A percentile compares a stretch with the other conserved stretches of the same genome.
These are phyloP conservation scores for Xylota sylvarum DNA, from an alignment of 2,888 invertebrate species.

Conservation along the genomic window DNA sequence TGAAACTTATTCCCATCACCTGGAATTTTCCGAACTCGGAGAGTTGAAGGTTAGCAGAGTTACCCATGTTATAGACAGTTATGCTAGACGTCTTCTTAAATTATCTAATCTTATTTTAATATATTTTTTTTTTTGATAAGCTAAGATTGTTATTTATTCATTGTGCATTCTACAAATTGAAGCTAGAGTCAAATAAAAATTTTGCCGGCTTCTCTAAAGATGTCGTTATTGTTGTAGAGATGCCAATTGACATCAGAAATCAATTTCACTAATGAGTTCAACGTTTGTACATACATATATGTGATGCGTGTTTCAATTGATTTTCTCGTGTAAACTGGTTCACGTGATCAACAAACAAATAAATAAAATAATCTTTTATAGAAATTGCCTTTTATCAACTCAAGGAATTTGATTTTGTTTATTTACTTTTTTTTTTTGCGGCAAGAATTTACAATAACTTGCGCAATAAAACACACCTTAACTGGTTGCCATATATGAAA, in stretches of 20 bases:
- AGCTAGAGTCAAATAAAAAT: too few species aligned
- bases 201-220: background rate
- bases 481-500: too few species aligned
- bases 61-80: too few species aligned
- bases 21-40: too few species aligned
- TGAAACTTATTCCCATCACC: too few species aligned
- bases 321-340: background rate
- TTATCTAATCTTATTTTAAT: too few species aligned
- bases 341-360: slow-evolving; percentile 5
- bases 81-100: too few species aligned
- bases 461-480: background rate
- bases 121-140: too few species aligned
- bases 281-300: background rate
- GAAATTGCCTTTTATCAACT: slow-evolving; percentile 1
- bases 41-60: too few species aligned
- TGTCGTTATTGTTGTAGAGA: slow-evolving; percentile 6
- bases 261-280: slow-evolving; percentile 26
- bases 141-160: too few species aligned
- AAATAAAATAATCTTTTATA: background rate
- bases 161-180: too few species aligned
- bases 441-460: too few species aligned
- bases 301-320: slow-evolving; percentile 14
- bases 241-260: slow-evolving; percentile 28
- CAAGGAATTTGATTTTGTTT: background rate
- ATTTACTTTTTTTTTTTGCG: background rate